Base-by-base conservation (phyloP, 2,888 invertebrate genomes). In the Pyralis farinalis region DNA sequence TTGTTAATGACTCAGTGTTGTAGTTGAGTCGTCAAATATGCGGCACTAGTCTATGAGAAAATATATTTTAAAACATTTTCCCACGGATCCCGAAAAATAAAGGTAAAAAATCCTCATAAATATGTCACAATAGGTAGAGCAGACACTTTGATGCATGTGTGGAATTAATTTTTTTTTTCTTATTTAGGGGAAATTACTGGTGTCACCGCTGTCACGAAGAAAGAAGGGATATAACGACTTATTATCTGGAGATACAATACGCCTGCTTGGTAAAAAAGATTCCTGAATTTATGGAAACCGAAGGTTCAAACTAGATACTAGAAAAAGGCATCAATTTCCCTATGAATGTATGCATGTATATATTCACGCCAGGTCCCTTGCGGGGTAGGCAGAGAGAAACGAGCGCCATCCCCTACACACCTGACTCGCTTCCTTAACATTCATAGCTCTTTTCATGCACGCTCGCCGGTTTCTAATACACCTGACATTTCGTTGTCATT, bases 71-170 rank as follows among this genome's bases (percentile, higher is more conserved):
- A 11, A 7, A 7, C 21, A 20, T 35, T 29, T 28, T 16, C 25
- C 36, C 5, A 37, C 37, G 39, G 62, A 44, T 37, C 58, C 55
- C 68, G 52, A 55, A 63, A 56, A 53, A 56, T 53, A 57, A 65
- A 66, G 58, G 58, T 45, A 67, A 63, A 62, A 68, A 64, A 55
- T 55, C 41, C 55, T 53, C 66, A 67, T 70, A 70, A 70, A 55
- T 53, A 56, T 58, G 60, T 58, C 63, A 58, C 56, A 38, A 40
- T 43, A 38, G 25, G 32, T 25, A 12, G 42, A 47, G 43, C 44
- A 55, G 71, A 72, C 71, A 67, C 55, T 56, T 63, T 75, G 78
- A 77, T 72, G 72, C 73, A 75, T 74, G 74, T 61, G 63, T 54
- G 63, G 61, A 58, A 74, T 77, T 74, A 74, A 74, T 72, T 39